A percentile compares a stretch with the other conserved stretches of the same genome.
These are phyloP conservation scores for Standfussiana lucernea DNA, from an alignment of 2,888 invertebrate species.

Conservation along the genomic window DNA sequence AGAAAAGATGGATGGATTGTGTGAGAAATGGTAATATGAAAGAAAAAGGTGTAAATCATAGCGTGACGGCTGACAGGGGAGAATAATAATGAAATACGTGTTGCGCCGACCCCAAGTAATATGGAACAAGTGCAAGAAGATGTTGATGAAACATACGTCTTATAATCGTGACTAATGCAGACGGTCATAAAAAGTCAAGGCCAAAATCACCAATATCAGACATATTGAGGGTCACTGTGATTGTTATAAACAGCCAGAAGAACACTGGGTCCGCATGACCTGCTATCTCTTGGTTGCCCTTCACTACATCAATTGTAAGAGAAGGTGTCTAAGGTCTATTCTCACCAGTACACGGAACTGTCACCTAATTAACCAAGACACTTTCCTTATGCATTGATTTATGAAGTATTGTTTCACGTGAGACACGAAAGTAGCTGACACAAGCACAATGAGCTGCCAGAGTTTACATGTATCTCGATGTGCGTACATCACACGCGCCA, in stretches of 20 bases:
- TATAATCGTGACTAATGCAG: neutral
- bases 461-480: neutral
- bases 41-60: neutral
- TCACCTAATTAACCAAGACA: constrained; percentile 43
- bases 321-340: neutral
- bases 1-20: neutral
- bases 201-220: neutral
- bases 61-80: neutral
- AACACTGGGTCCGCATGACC: too few relatives aligned
- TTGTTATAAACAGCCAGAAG: neutral
- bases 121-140: neutral
- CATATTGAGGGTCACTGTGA: neutral
- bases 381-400: constrained; percentile 62
- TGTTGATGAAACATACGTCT: neutral
- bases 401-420: constrained; percentile 64
- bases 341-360: neutral
- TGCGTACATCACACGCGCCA: constrained; percentile 68
- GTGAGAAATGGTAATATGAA: neutral
- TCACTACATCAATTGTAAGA: neutral
- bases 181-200: neutral
- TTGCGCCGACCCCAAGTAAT: neutral
- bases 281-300: neutral
- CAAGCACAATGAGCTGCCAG: constrained; percentile 55
- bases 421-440: constrained; percentile 58
- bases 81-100: neutral